A percentile compares a stretch with the other conserved stretches of the same genome.
These are phyloP conservation scores for Agrochola lota DNA, from an alignment of 2,888 invertebrate genomes.

Conservation along the genomic window DNA sequence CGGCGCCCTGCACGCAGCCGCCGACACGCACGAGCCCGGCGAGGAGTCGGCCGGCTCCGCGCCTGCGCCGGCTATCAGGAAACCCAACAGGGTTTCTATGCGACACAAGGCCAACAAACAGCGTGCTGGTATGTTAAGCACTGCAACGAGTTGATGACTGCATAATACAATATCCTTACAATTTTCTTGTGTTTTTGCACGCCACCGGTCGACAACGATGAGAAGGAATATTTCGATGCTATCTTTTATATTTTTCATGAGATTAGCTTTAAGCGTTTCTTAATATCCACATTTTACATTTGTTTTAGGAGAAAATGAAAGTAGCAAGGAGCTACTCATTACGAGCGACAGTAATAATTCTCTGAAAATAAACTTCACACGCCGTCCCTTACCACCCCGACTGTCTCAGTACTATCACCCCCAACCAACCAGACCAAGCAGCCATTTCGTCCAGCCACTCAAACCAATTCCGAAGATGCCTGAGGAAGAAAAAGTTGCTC, in stretches of 20 bases:
- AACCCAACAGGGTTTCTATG: slow-evolving; percentile 73
- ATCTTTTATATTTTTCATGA: background rate
- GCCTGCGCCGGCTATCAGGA: slow-evolving; percentile 81
- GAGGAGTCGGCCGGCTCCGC: slow-evolving; percentile 86
- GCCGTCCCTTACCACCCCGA: slow-evolving; percentile 81
- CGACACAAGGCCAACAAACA: slow-evolving; percentile 49
- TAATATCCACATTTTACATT: background rate
- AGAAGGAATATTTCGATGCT: background rate
- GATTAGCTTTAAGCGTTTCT: background rate
- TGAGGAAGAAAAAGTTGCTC: slow-evolving; percentile 47
- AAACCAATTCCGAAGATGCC: slow-evolving; percentile 30
- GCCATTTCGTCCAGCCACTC: slow-evolving; percentile 32
- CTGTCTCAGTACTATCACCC: slow-evolving; percentile 78
- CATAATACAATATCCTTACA: background rate
- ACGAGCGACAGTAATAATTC: slow-evolving; percentile 89
- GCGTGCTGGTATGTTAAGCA: slow-evolving; percentile 41
- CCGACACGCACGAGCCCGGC: slow-evolving; percentile 54
- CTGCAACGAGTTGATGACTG: background rate
- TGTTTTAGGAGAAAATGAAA: slow-evolving; percentile 88
- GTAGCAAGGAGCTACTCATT: slow-evolving; percentile 91
- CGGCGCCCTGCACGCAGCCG: slow-evolving; percentile 50
- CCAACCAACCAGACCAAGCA: slow-evolving; percentile 24
- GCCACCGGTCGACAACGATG: background rate
- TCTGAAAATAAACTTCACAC: slow-evolving; percentile 82
- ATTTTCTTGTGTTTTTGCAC: background rate